A percentile compares a stretch with the other conserved stretches of the same genome.
phyloP scores from a whole-genome alignment of 2,113 vertebrate species.

The Lutjanus erythropterus region DNA sequence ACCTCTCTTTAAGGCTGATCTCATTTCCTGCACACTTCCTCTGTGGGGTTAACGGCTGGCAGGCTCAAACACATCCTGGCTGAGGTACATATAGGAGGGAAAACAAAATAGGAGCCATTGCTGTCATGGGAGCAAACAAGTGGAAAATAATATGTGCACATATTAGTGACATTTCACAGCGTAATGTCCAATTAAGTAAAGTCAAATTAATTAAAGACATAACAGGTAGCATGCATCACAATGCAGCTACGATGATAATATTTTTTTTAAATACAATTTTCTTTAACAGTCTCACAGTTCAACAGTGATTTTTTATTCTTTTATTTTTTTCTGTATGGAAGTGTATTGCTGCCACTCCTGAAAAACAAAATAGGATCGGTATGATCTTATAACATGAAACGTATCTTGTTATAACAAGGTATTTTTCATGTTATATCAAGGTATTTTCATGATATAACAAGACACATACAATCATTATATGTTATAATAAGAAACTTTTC shows the following conservation, averaged over 20 bases:
- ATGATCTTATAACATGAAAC: too few species aligned
- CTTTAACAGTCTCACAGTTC: constrained; percentile 7
- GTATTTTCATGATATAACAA: too few species aligned
- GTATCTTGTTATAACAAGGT: too few species aligned
- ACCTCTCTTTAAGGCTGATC: constrained; percentile 80
- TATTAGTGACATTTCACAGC: constrained; percentile 37
- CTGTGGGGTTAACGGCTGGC: constrained; percentile 77
- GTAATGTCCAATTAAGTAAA: constrained; percentile 26
- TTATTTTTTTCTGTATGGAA: neutral
- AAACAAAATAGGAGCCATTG: constrained; percentile 53
- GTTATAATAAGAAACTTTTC: too few species aligned
- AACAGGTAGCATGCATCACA: constrained; percentile 18
- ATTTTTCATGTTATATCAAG: too few species aligned
- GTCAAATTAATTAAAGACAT: constrained; percentile 19
- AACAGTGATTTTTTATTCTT: neutral
- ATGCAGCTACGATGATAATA: constrained; percentile 28
- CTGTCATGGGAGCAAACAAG: constrained; percentile 44
- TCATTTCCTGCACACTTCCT: constrained; percentile 84
- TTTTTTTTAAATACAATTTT: too few species aligned
- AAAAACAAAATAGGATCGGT: too few species aligned
- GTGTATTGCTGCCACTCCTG: too few species aligned
- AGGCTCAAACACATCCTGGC: constrained; percentile 64
- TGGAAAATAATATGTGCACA: constrained; percentile 39
- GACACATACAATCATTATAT: too few species aligned
- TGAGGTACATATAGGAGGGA: constrained; percentile 51